These are phyloP conservation scores for Lutraria rhynchaena DNA, from an alignment of 1,140 invertebrate species.

Conservation along the genomic window DNA sequence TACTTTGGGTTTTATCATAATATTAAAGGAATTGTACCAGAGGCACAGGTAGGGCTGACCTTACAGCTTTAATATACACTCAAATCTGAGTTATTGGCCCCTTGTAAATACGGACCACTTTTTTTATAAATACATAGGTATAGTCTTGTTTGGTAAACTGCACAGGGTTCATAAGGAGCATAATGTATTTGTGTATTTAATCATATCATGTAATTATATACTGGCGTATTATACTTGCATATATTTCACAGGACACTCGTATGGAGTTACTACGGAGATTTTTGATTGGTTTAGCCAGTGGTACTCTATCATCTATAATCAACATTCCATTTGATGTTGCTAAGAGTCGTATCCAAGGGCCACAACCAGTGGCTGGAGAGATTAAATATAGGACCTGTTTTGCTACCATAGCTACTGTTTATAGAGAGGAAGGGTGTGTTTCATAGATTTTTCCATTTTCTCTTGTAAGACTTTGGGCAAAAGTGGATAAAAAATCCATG, in stretches of 20 bases:
- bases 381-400: conserved; percentile 92
- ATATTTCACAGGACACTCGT: conserved; percentile 85
- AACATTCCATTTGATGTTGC: conserved; percentile 98
- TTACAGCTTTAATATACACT: too few species aligned
- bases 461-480: too few species aligned
- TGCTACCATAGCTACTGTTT: conserved; percentile 88
- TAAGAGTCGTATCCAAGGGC: conserved; percentile 95
- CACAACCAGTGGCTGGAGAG: conserved; percentile 88
- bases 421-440: conserved; percentile 92
- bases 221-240: too few species aligned
- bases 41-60: conserved; percentile 86
- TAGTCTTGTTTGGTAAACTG: too few species aligned
- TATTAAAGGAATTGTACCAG: conserved; percentile 90
- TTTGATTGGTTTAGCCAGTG: conserved; percentile 91
- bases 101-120: too few species aligned
- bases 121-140: too few species aligned
- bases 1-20: conserved; percentile 98
- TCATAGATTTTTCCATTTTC: too few species aligned
- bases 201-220: too few species aligned
- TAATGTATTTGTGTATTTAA: too few species aligned
- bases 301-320: conserved; percentile 90
- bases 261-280: conserved; percentile 89
- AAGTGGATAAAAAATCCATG: too few species aligned
- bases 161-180: too few species aligned
- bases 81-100: too few species aligned